phyloP scores from a whole-genome alignment of 1,140 invertebrate genomes.

The Megalonaias nervosa region DNA sequence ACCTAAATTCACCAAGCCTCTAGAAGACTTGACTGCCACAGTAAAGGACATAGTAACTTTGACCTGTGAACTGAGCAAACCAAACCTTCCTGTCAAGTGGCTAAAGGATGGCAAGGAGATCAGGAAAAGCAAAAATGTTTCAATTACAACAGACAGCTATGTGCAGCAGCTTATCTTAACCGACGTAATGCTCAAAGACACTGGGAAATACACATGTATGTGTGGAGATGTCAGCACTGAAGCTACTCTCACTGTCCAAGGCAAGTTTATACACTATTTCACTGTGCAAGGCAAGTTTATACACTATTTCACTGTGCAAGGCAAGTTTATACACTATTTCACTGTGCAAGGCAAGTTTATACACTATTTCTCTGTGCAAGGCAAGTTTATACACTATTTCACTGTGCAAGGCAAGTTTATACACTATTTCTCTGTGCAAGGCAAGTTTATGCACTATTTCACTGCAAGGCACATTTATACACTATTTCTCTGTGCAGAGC shows the following conservation, averaged over 20 bases:
- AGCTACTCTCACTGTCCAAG: conserved; percentile 60
- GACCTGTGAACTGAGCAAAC: conserved; percentile 47
- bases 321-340: no score
- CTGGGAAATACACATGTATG: conserved; percentile 59
- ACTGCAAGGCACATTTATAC: conserved; percentile 56
- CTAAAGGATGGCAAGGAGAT: conserved; percentile 85
- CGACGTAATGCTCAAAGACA: conserved; percentile 58
- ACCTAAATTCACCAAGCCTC: conserved; percentile 45
- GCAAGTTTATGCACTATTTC: conserved; percentile 6
- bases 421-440: no score
- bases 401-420: no score
- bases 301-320: no score
- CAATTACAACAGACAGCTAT: conserved; percentile 69
- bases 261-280: conserved; percentile 35
- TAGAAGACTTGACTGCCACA: conserved; percentile 39
- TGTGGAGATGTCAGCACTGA: conserved; percentile 61
- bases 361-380: no score
- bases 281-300: no score
- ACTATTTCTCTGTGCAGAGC: no score
- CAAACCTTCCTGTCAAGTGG: conserved; percentile 76
- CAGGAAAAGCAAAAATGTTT: conserved; percentile 80
- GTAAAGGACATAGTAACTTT: conserved; percentile 39
- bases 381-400: no score
- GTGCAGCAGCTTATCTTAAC: conserved; percentile 62
- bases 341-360: no score